Base-by-base conservation (phyloP, 2,113 vertebrate genomes). In the Rhombomys opimus region DNA sequence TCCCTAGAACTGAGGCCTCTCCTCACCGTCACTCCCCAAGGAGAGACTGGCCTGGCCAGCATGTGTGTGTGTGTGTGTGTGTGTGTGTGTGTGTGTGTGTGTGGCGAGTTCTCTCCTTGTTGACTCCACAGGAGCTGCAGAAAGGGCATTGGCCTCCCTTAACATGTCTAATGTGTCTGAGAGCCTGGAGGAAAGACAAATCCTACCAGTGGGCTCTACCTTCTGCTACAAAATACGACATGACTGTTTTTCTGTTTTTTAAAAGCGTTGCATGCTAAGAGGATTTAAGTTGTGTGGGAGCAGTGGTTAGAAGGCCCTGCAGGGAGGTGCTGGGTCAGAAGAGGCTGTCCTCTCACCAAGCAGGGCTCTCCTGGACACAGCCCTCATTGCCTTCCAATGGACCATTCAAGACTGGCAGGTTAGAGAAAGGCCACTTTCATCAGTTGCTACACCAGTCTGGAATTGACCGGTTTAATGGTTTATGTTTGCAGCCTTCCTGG, bases 391-490 rank as follows among this genome's bases (percentile, higher is more conserved):
- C 22, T 61, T 63, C 57, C 0, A 8, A 1, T 4, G 70, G 35
- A 57, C 77, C n/a, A 72, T 52, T 23, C 35, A 72, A 22, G 10
- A 32, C 67, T 95, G 30, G 0, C 35, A 32, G 54, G 72, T 46
- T 23, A 75, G n/a, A 78, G 27, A 68, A 65, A 4, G 7, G 57
- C 15, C 18, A 1, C 67, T 41, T 75, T 61, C 57, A 27, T 87
- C 30, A 7, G 8, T 2, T 63, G 91, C 20, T 92, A n/a, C 68
- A 30, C 88, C 76, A 54, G 70, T 30, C 38, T 61, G 73, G 78
- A 54, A 90, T 90, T 93, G 91, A 93, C 50, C 4, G 22, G 7
- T 61, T 93, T 87, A 85, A 93, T 5, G 89, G 68, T 73, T 20
- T 46, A 25, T 87, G 70, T 73, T 89, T 70, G 87, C 70, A 81